Evolutionary conservation across 1,140 invertebrate genomes (phyloP).

Genomic region (Drosophila yakuba): DNA sequence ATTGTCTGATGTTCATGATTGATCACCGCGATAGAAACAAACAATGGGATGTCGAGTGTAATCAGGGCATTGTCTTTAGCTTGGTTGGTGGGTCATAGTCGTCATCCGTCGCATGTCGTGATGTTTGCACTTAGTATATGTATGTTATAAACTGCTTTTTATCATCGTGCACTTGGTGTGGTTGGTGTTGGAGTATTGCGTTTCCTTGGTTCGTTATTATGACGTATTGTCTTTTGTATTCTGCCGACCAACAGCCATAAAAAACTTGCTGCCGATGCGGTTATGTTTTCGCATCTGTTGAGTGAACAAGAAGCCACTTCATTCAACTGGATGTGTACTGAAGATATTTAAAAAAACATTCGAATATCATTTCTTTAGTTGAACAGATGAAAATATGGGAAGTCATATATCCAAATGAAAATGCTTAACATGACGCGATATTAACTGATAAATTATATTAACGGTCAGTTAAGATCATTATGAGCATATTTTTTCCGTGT

Average conservation of each 20-base stretch:
- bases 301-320: slow-evolving; percentile 28
- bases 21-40: slow-evolving; percentile 29
- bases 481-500: slow-evolving; percentile 9
- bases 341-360: background rate
- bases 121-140: slow-evolving; percentile 44
- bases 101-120: slow-evolving; percentile 43
- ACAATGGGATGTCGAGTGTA: slow-evolving; percentile 30
- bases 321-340: slow-evolving; percentile 16
- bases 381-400: background rate
- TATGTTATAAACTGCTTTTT: slow-evolving; percentile 48
- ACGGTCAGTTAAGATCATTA: background rate
- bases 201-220: slow-evolving; percentile 48
- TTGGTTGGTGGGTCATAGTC: slow-evolving; percentile 33
- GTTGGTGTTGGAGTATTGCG: slow-evolving; percentile 20
- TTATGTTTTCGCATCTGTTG: slow-evolving; percentile 44
- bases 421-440: background rate
- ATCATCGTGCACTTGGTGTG: slow-evolving; percentile 30
- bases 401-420: background rate
- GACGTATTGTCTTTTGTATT: slow-evolving; percentile 57
- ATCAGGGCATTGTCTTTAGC: slow-evolving; percentile 31
- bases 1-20: slow-evolving; percentile 13
- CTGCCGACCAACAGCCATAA: slow-evolving; percentile 20
- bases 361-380: background rate
- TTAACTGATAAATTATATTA: background rate
- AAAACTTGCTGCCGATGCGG: slow-evolving; percentile 40